Conservation (phyloP, 2,888 invertebrate genomes). For the Eupithecia inturbata region DNA sequence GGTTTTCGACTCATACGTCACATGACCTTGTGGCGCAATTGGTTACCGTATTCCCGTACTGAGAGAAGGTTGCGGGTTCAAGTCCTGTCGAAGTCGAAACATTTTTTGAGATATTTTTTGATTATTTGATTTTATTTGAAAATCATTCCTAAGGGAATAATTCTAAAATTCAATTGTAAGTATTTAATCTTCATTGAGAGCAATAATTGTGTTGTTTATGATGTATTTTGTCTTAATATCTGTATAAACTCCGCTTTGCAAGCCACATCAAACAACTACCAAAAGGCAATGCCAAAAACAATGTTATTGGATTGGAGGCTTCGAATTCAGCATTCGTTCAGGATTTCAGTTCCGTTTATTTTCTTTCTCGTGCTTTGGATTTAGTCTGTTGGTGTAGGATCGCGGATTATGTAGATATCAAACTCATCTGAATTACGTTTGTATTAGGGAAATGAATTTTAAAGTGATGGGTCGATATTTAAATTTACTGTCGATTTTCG, state of each 20-base stretch:
- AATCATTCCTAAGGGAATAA: too few species aligned
- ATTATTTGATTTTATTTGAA: too few species aligned
- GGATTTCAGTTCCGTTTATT: slow-evolving; percentile 49
- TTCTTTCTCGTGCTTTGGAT: slow-evolving; percentile 42
- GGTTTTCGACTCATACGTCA: too few species aligned
- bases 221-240: background rate
- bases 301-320: slow-evolving; percentile 31
- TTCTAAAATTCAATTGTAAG: background rate
- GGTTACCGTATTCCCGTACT: too few species aligned
- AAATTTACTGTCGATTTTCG: background rate
- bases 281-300: slow-evolving; percentile 23
- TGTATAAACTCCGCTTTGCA: background rate
- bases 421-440: slow-evolving; percentile 36
- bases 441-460: slow-evolving; percentile 38
- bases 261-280: background rate
- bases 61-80: too few species aligned
- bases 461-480: slow-evolving; percentile 2
- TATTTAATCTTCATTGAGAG: background rate
- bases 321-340: slow-evolving; percentile 25
- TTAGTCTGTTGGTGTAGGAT: slow-evolving; percentile 53
- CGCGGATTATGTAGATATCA: slow-evolving; percentile 43
- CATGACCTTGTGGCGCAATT: too few species aligned
- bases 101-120: too few species aligned
- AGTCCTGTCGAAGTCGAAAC: too few species aligned
- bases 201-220: background rate